phyloP scores from a whole-genome alignment of 2,888 invertebrate species.

The Spisula subtruncata region DNA sequence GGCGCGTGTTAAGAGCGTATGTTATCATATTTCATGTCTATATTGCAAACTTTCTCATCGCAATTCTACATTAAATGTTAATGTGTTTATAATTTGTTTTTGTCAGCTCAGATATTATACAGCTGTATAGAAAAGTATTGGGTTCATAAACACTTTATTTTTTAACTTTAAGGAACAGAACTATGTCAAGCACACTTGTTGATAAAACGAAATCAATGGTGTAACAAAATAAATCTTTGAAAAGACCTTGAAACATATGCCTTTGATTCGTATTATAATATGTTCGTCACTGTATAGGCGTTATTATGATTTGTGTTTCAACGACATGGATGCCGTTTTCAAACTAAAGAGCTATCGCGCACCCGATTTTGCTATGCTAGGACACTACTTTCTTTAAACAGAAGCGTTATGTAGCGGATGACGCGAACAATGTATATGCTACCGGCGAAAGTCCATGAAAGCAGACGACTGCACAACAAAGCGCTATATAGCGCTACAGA shows the following conservation, averaged over 20 bases:
- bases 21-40: neutral
- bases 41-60: neutral
- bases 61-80: neutral
- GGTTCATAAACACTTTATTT: neutral
- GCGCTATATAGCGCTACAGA: no score
- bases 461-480: no score
- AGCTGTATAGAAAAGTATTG: neutral
- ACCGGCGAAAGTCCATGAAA: no score
- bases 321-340: no score
- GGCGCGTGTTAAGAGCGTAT: neutral
- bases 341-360: no score
- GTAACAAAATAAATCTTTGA: neutral
- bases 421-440: no score
- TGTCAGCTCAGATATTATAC: neutral
- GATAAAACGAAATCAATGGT: neutral
- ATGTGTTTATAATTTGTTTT: constrained; percentile 15
- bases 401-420: no score
- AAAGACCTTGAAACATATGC: neutral
- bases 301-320: no score
- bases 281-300: no score
- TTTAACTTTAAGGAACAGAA: neutral
- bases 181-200: neutral
- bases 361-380: no score
- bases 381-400: no score
- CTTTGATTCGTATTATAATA: no score